Evolutionary conservation across 2,797 vertebrate species (phyloP), one percentile per base, ranked within the genome.

Genomic region (Enteromius argenteus): DNA sequence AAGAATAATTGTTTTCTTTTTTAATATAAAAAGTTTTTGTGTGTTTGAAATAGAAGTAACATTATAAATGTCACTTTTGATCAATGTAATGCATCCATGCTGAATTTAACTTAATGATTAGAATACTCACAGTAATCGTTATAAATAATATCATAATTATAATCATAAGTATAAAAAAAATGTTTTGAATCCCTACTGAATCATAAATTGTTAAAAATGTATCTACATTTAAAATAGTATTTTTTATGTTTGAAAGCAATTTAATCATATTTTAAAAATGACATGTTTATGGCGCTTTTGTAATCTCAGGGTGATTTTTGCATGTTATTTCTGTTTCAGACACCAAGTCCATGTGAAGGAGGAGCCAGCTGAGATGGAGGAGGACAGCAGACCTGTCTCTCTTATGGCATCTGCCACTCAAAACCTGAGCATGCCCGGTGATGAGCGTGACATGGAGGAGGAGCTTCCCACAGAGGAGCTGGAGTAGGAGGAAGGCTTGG

Each of bases 291-390:
- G 10, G 27, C n/a, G 15, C 8, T 27, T 73, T n/a, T n/a, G 4
- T 21, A 62, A 49, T 73, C 19, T 4, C 32, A 44, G n/a, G 44
- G 56, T 44, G 14, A 77, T 17, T n/a, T 5, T 19, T 15, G 5
- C 27, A 11, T 30, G 76, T 35, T 69, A 49, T 76, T 53, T 35
- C 5, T 49, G n/a, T 51, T 67, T 0, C 91, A 99, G 98, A 93
- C 98, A 99, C 91, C 96, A 95, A 87, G 94, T 98, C 85, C 97
- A 99, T 87, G 98, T 99, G 93, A 99, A 99, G 94, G 98, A 99
- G 95, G 98, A 99, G 86, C 98, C 98, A 0, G 94, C 97, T 0
- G 98, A 99, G 91, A 85, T 96, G 0, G 97, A 99, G 91, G 98
- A 99, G n/a, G 97, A 99, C 91, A 92, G 93, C 87, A 94, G 97